Evolutionary conservation across 2,888 invertebrate genomes (phyloP), one percentile per base, ranked within the genome.

Genomic region (Spodoptera picta): DNA sequence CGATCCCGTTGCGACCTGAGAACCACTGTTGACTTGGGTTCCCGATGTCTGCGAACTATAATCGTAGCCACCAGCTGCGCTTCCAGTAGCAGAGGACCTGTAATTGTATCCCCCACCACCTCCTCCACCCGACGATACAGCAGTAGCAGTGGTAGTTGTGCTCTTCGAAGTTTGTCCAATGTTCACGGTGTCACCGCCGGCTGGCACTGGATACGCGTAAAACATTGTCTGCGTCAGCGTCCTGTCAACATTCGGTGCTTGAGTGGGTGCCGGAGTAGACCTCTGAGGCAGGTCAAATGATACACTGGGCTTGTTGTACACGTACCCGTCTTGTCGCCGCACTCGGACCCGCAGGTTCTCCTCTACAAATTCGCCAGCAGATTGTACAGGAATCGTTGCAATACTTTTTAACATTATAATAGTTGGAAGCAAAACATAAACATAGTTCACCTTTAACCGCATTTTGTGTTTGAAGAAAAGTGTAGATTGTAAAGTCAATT

Each of bases 301-400:
- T 75, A 93, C 80, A 80, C 80, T 90, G 64, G 94, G 94, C 75
- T 82, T 90, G 60, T 92, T 83, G 74, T 94, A 94, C 82, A 91
- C 88, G 84, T 94, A 94, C 86, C 94, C 94, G 62, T 86, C 89
- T 84, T 94, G 92, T 3, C 94, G 89, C 72, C 86, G 88, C 51
- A 85, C 81, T 53, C 93, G 90, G 65, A 81, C 61, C 19, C 69
- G 78, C 24, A 69, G 60, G 24, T 49, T 65, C 45, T 60, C 62
- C n/a, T 60, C 55, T 41, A 55, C 41, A 27, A 58, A 45, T 27
- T 65, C 60, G 24, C 59, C 43, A 44, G 69, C 46, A 57, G 67
- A 23, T 53, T 54, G 69, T 14, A 57, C 50, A 23, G 64, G 60
- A 49, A 60, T 46, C 9, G 52, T 54, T 27, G 60, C 61, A 68